A percentile compares a stretch with the other conserved stretches of the same genome.
phyloP scores from a whole-genome alignment of 2,797 vertebrate genomes.

The Anguilla obscura region DNA sequence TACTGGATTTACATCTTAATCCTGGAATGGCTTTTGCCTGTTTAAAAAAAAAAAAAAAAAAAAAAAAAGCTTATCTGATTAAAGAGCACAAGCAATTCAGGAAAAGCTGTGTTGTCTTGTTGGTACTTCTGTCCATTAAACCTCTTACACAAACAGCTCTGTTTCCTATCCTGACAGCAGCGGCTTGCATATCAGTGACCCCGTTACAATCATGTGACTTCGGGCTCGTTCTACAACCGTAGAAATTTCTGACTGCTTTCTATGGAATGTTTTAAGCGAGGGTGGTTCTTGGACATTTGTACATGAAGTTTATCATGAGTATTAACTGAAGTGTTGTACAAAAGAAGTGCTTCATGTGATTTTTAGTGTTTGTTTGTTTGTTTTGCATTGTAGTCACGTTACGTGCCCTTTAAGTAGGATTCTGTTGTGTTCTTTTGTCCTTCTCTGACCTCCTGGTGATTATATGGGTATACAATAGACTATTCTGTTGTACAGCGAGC shows the following conservation, averaged over 20 bases:
- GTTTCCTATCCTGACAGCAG: neutral
- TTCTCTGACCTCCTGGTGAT: neutral
- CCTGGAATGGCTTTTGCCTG: slow-evolving; percentile 20
- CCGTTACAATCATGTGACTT: neutral
- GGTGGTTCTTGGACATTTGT: neutral
- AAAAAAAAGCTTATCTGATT: slow-evolving; percentile 22
- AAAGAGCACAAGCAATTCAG: slow-evolving; percentile 34
- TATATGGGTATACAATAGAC: slow-evolving; percentile 14
- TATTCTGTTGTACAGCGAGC: neutral
- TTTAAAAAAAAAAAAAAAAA: slow-evolving; percentile 18
- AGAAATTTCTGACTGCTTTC: neutral
- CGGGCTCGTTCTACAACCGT: neutral
- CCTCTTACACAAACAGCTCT: slow-evolving; percentile 29
- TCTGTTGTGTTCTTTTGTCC: neutral
- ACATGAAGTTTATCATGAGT: neutral
- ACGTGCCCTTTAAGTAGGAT: neutral
- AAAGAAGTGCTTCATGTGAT: neutral
- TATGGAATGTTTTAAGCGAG: neutral
- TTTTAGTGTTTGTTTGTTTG: neutral
- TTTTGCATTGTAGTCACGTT: neutral
- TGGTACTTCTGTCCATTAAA: slow-evolving; percentile 26
- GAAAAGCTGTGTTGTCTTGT: slow-evolving; percentile 18
- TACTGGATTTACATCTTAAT: slow-evolving; percentile 16
- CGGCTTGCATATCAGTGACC: neutral
- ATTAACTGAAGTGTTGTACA: neutral